phyloP scores from a whole-genome alignment of 2,797 vertebrate species.

The Telmatherina bonti region DNA sequence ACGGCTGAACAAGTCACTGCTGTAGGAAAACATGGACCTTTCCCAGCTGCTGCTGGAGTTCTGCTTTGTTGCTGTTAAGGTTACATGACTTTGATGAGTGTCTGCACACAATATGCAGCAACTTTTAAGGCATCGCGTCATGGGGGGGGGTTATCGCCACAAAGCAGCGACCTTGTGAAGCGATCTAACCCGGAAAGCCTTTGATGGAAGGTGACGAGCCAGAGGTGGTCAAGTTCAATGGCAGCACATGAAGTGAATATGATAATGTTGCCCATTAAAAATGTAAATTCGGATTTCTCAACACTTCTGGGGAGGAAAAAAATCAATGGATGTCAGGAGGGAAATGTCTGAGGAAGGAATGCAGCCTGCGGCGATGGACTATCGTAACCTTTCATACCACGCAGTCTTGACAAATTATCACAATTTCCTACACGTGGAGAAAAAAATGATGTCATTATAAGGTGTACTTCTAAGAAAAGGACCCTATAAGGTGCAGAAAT shows the following conservation, averaged over 20 bases:
- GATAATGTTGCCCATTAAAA: slow-evolving; percentile 12
- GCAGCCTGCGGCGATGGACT: background rate
- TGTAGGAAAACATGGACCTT: slow-evolving; percentile 60
- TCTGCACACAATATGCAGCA: slow-evolving; percentile 16
- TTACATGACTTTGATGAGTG: slow-evolving; percentile 37
- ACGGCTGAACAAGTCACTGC: slow-evolving; percentile 75
- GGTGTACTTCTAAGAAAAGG: background rate
- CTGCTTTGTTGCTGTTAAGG: slow-evolving; percentile 16
- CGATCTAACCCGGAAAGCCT: slow-evolving; percentile 19
- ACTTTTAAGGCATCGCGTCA: slow-evolving; percentile 37
- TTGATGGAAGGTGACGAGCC: slow-evolving; percentile 29
- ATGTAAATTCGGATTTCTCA: slow-evolving; percentile 20
- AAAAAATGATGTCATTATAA: background rate
- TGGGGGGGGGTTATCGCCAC: slow-evolving; percentile 19
- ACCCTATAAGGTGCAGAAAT: background rate
- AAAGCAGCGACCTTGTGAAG: slow-evolving; percentile 49
- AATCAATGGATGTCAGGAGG: background rate
- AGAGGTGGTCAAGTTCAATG: slow-evolving; percentile 23
- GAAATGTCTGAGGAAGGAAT: background rate
- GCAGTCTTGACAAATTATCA: background rate
- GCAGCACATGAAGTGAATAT: slow-evolving; percentile 25
- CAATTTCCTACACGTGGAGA: background rate
- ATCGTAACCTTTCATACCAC: background rate
- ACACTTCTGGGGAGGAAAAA: background rate
- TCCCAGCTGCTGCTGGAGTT: slow-evolving; percentile 40